Conservation (phyloP, 2,797 vertebrate species). For the Sandelia bainsii region DNA sequence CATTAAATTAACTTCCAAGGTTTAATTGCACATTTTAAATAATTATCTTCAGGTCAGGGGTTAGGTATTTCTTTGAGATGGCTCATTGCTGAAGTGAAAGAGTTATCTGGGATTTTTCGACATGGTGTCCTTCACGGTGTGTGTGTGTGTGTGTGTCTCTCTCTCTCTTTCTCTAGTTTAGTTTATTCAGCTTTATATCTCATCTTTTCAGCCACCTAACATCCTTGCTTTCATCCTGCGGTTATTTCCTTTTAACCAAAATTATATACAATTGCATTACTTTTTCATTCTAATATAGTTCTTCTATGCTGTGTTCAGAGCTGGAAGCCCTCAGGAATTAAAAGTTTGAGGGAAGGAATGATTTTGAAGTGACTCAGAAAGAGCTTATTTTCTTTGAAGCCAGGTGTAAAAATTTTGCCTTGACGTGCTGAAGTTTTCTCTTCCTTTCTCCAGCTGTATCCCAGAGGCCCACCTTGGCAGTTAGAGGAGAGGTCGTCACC, state of each 20-base stretch:
- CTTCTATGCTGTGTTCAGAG: slow-evolving; percentile 26
- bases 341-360: slow-evolving; percentile 44
- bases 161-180: slow-evolving; percentile 1
- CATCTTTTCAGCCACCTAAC: slow-evolving; percentile 38
- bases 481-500: slow-evolving; percentile 88
- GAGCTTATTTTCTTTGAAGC: slow-evolving; percentile 45
- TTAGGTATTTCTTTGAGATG: slow-evolving; percentile 38
- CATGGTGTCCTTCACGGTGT: slow-evolving; percentile 32
- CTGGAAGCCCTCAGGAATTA: slow-evolving; percentile 43
- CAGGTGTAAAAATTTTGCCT: slow-evolving; percentile 44
- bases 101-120: background rate
- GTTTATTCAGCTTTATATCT: slow-evolving; percentile 36
- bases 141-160: background rate
- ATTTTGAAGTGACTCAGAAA: slow-evolving; percentile 58
- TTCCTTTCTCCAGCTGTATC: slow-evolving; percentile 81
- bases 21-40: slow-evolving; percentile 68
- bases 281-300: slow-evolving; percentile 27
- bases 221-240: slow-evolving; percentile 45
- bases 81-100: slow-evolving; percentile 30
- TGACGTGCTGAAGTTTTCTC: slow-evolving; percentile 47
- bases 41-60: slow-evolving; percentile 50
- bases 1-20: slow-evolving; percentile 65
- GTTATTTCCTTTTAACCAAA: slow-evolving; percentile 38
- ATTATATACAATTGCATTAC: slow-evolving; percentile 32
- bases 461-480: slow-evolving; percentile 86